Evolutionary conservation across 2,113 vertebrate genomes (phyloP), one percentile per base, ranked within the genome.

Genomic region (Sorex fumeus): DNA sequence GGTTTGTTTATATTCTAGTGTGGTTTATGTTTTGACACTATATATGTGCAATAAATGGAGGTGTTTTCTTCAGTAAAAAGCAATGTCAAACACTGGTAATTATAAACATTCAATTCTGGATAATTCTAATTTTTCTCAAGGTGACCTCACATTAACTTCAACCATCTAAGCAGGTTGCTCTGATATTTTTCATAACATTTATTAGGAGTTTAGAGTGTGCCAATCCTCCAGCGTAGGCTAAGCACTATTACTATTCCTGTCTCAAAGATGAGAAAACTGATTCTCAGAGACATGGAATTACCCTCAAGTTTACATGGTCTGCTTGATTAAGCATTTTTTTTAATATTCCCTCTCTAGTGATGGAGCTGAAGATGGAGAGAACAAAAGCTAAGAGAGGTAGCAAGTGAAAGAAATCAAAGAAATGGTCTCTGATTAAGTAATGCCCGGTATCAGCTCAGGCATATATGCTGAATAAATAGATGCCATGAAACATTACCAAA

Each of bases 401-500:
- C 25, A 4, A 43, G 43, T 25, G 30, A n/a, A 72, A 79, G 21
- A 6, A 32, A 36, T 72, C 8, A 13, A 57, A 78, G 60, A 93
- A 62, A 79, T 57, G 1, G 36, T 79, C 13, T 70, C 23, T 36
- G 71, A 72, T 27, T 78, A 71, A 89, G 64, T 23, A 89, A 67
- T 1, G 40, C 18, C 43, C 78, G 66, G 16, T 11, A 15, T 18
- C 8, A 72, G 45, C 72, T 47, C 76, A 50, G 47, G 47, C 47
- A 85, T 90, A 85, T 87, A 85, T 66, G 32, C 60, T 69, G 13
- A 74, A 57, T 86, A 28, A 86, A 88, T 77, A 76, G 67, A 8
- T 62, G 32, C 43, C 5, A n/a, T 66, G 32, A 89, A 91, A 83
- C 75, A 70, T 60, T 21, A 15, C 47, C 36, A 27, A 84, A 75